Base-by-base conservation (phyloP, 2,797 vertebrate species). In the Phylloscopus collybita region DNA sequence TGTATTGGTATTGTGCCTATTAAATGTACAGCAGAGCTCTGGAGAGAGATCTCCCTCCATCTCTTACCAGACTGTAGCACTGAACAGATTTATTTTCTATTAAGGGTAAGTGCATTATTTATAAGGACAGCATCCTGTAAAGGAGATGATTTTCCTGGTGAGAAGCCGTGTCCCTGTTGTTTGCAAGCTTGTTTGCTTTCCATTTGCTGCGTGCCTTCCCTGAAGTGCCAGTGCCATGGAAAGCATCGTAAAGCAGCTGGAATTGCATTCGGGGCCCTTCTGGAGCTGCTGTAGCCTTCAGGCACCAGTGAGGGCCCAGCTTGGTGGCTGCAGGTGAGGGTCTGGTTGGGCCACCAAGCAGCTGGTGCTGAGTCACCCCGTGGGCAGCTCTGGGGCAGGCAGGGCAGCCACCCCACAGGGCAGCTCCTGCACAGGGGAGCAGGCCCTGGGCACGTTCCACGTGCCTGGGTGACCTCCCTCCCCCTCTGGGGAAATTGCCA, bases 371-470 rank as follows among this genome's bases (percentile, higher is more conserved):
- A 16, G n/a, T 14, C 7, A 19, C 4, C 5, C 38, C 1, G 0
- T 1, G 62, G 54, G 64, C 70, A 40, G 61, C 70, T 34, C 34
- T 1, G 4, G 51, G 60, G 60, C 61, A 36, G 23, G 50, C 65
- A 30, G 25, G 1, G 10, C 76, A 34, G 67, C 25, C 21, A 1
- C 17, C 72, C 42, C 51, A 6, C 27, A 2, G 18, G 16, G 66
- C 71, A 40, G 15, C 27, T 1, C 3, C 65, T 34, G 22, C 61
- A 2, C 13, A 7, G 0, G 26, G 50, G n/a, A 87, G 60, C 60
- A 18, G 42, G 0, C 29, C 8, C 3, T 4, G n/a, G 21, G 44
- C 10, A 3, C 0, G 2, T 7, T 65, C 34, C 6, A 25, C 9
- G 16, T 8, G 51, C 38, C 47, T 5, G 16, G 19, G 30, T 26